Evolutionary conservation across 1,140 invertebrate genomes (phyloP).

Genomic region (Saxidomus purpurata): DNA sequence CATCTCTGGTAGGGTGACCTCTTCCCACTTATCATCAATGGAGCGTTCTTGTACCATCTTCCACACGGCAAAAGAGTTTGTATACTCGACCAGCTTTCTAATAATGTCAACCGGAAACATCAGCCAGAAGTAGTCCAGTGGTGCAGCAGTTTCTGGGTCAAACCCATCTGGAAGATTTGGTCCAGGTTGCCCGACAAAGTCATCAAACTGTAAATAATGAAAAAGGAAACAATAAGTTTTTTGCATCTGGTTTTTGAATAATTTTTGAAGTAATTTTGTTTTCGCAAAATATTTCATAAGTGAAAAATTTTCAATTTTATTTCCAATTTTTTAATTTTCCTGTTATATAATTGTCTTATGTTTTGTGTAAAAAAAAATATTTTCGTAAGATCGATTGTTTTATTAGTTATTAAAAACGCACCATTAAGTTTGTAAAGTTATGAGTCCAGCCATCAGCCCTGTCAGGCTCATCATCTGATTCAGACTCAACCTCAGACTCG

Average conservation of each 20-base stretch:
- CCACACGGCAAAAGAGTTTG: background rate
- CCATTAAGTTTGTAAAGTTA: background rate
- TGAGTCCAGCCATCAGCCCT: background rate
- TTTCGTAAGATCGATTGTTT: no score
- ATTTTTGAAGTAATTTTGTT: background rate
- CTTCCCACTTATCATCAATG: background rate
- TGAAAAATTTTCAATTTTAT: no score
- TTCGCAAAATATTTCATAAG: no score
- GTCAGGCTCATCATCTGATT: background rate
- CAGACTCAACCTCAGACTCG: background rate
- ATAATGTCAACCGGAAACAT: background rate
- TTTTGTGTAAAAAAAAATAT: no score
- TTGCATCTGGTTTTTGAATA: background rate
- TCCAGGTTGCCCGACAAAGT: background rate
- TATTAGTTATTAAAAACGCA: no score
- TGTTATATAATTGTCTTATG: no score
- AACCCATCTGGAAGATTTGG: conserved; percentile 9
- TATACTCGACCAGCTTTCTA: background rate
- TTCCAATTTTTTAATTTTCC: no score
- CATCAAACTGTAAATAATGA: background rate
- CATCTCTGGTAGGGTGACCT: background rate
- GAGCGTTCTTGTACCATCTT: background rate
- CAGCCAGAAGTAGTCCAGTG: background rate
- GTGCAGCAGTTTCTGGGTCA: background rate
- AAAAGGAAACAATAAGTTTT: background rate